Base-by-base conservation (phyloP, 1,140 invertebrate genomes). In the Venustaconcha ellipsiformis region DNA sequence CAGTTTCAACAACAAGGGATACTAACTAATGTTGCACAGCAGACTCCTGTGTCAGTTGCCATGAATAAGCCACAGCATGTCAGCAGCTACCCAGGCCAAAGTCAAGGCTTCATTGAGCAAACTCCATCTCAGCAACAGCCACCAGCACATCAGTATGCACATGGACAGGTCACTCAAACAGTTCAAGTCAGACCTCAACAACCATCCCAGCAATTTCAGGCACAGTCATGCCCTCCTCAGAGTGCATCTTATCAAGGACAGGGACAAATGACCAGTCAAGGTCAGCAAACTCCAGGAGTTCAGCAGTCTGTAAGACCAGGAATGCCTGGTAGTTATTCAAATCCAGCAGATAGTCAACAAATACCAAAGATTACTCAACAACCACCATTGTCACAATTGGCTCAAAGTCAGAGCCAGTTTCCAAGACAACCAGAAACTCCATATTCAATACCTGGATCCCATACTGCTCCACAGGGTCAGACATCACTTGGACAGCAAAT, bases 291-390 rank as follows among this genome's bases (percentile, higher is more conserved):
- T 3, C 57, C 55, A n/a, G 17, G 18, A 18, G 57, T n/a, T 26
- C 73, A 75, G 26, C 23, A 26, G 30, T 0, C 17, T 30, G 3
- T n/a, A 26, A 8, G 57, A 17, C 48, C n/a, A 64, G 60, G 37
- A 23, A 17, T 14, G 48, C 18, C 37, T 26, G 37, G 18, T 64
- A 17, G n/a, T 18, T 18, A 30, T 8, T 14, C 18, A 18, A 17
- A 58, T n/a, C 18, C 23, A 18, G n/a, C 15, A 57, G n/a, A 55
- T n/a, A 66, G 26, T 57, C 48, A 26, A 59, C 23, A 57, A n/a
- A 66, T 63, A n/a, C 26, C 65, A 20, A 67, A 57, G n/a, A 57
- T 66, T n/a, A 72, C 70, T 37, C 73, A 48, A 56, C 66, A 67
- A 15, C 30, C n/a, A 67, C 37, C 37, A 48, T 8, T 11, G 11